Evolutionary conservation across 2,888 invertebrate genomes (phyloP), one percentile per base, ranked within the genome.

Genomic region (Hydriomena furcata): DNA sequence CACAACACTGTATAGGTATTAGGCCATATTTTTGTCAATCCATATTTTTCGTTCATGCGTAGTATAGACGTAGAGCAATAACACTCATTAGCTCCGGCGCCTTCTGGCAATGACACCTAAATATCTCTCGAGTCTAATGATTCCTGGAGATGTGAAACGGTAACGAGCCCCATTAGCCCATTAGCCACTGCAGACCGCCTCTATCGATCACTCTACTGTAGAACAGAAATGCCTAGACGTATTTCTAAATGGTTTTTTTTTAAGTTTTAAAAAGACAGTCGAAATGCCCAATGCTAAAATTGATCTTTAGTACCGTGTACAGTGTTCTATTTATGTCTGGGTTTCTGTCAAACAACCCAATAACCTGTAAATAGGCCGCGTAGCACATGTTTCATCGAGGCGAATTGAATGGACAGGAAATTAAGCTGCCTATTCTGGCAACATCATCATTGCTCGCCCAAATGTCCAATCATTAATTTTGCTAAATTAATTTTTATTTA

Each of bases 331-430:
- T 4, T 17, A n/a, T n/a, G n/a, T 17, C 17, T 17, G 17, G 17
- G 2, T 17, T 17, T 17, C 4, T 31, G 7, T 7, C 35, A 11
- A 11, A 41, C 31, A 24, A 23, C 24, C 10, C 32, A 13, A 12
- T 12, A 25, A 38, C 25, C 37, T 13, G 13, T n/a, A 31, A 25
- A 23, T 12, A 47, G 35, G 20, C 0, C 34, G 10, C 8, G 25
- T 7, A n/a, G 23, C 36, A 17, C 24, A 25, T 25, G 24, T 27
- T 30, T 20, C 36, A 40, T 7, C 8, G 12, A 17, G 24, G 10
- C 13, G 17, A 40, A 34, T 58, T 48, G 47, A 32, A 54, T 41
- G 20, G 45, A 50, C 46, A 68, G 73, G 72, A 76, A 73, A 76
- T 76, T 71, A 67, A 71, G 67, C 52, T 56, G 53, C 32, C 55